Conservation (phyloP, 2,797 vertebrate genomes). For the Apogon talboti region DNA sequence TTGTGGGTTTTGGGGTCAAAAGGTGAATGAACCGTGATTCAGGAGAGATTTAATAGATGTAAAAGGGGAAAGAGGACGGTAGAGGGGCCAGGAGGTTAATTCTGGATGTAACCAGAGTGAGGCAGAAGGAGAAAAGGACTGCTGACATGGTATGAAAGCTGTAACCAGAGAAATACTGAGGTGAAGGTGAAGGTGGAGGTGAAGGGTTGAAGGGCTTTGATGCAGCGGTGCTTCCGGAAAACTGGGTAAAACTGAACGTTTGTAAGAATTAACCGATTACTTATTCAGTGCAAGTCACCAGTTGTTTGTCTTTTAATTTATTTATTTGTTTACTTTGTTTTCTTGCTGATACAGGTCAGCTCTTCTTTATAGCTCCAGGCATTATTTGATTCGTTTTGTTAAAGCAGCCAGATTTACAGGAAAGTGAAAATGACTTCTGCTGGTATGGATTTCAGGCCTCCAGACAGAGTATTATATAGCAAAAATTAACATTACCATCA, state of each 20-base stretch:
- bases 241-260: conserved; percentile 29
- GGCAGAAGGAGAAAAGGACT: conserved; percentile 2
- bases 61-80: conserved; percentile 1
- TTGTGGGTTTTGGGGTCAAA: conserved; percentile 30
- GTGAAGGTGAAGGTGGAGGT: conserved; percentile 47
- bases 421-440: too few relatives aligned
- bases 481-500: too few relatives aligned
- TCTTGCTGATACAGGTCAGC: background rate
- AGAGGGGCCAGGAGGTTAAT: conserved; percentile 45
- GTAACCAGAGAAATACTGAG: conserved; percentile 55
- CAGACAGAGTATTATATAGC: too few relatives aligned
- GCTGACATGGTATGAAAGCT: conserved; percentile 15
- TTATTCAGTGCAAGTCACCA: conserved; percentile 30
- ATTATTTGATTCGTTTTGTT: background rate
- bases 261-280: conserved; percentile 17
- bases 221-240: conserved; percentile 36
- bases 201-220: conserved; percentile 39
- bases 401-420: too few relatives aligned
- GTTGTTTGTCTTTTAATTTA: conserved; percentile 11
- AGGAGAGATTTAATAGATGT: conserved; percentile 34
- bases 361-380: background rate
- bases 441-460: too few relatives aligned
- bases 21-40: conserved; percentile 38
- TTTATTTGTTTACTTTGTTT: conserved; percentile 1
- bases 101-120: conserved; percentile 47